Evolutionary conservation across 1,140 invertebrate genomes (phyloP).

Genomic region (Philopotamus ludificatus): DNA sequence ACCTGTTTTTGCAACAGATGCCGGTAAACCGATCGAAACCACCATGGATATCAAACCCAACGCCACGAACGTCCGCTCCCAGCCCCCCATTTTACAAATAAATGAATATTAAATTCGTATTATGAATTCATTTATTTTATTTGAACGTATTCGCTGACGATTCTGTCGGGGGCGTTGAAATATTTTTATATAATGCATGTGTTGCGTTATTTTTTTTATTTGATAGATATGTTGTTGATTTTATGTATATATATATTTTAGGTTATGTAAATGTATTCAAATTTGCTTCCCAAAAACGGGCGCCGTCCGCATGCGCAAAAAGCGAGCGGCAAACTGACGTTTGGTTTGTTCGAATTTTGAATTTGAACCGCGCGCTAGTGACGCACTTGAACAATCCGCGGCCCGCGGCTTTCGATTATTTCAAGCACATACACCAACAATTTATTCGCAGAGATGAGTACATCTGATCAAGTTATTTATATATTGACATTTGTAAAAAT

Average conservation of each 20-base stretch:
- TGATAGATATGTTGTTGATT: neutral
- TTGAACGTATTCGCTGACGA: neutral
- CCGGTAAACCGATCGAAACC: constrained; percentile 23
- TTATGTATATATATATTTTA: neutral
- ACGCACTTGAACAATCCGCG: neutral
- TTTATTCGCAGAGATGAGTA: too few species aligned
- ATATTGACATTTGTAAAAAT: too few species aligned
- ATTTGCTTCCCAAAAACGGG: neutral
- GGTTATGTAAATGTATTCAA: constrained; percentile 4
- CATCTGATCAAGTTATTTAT: too few species aligned
- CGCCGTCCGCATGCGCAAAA: constrained; percentile 39
- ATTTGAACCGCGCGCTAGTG: constrained; percentile 20
- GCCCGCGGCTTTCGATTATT: constrained; percentile 2
- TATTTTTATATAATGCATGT: neutral
- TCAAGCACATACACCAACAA: too few species aligned
- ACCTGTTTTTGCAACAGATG: constrained; percentile 36
- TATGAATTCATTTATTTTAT: neutral
- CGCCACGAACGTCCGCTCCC: constrained; percentile 16
- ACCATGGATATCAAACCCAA: constrained; percentile 16
- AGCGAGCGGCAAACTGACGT: constrained; percentile 35
- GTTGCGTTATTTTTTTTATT: neutral
- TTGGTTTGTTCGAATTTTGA: constrained; percentile 17
- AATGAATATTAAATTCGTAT: neutral
- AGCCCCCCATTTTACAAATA: constrained; percentile 20
- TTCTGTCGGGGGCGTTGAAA: neutral